phyloP scores from a whole-genome alignment of 2,113 vertebrate species.

The Ursus arctos region DNA sequence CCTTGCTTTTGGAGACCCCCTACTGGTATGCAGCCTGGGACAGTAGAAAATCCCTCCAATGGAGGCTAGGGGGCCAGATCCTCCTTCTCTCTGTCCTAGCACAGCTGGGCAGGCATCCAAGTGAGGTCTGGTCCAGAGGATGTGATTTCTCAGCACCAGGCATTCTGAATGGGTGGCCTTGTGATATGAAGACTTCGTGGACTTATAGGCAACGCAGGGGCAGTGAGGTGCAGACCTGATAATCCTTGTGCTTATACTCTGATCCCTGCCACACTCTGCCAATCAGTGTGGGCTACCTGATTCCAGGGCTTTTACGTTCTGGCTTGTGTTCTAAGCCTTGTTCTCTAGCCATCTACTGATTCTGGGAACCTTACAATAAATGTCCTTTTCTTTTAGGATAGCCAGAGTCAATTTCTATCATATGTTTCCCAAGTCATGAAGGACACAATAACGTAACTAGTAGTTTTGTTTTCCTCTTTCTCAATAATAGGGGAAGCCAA shows the following conservation, averaged over 20 bases:
- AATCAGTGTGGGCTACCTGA: not conserved
- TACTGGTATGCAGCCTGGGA: not conserved
- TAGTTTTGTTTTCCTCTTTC: not conserved
- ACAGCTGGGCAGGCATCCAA: not conserved
- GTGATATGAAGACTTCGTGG: not conserved
- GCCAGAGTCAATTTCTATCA: not conserved
- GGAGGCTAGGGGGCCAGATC: not conserved
- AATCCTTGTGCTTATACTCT: too few species aligned
- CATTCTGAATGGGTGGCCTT: not conserved
- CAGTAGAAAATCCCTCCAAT: not conserved
- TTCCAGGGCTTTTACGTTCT: not conserved
- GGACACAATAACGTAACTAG: not conserved
- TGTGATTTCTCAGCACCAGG: not conserved
- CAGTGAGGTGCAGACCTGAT: too few species aligned
- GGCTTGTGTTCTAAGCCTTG: not conserved
- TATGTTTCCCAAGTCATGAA: not conserved
- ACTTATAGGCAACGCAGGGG: not conserved
- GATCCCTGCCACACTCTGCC: not conserved
- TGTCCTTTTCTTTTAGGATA: not conserved
- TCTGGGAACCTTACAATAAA: not conserved
- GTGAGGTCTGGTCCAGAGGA: not conserved
- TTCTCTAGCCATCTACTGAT: not conserved
- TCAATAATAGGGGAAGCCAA: not conserved
- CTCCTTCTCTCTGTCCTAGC: not conserved
- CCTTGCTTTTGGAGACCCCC: not conserved